These are phyloP conservation scores for Chorisops tibialis DNA, from an alignment of 2,888 invertebrate genomes.

Conservation along the genomic window DNA sequence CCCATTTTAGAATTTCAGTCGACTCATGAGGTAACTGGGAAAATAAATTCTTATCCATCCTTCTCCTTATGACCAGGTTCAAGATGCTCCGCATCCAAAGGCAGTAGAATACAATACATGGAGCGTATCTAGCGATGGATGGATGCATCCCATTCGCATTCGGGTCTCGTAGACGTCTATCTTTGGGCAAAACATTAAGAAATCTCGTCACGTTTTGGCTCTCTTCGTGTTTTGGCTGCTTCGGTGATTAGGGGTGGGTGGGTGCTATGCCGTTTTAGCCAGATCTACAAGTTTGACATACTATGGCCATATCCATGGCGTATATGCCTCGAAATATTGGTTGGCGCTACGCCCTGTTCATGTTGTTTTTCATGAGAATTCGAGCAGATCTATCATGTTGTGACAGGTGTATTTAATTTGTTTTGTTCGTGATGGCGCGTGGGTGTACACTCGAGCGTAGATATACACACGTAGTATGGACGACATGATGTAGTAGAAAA, in stretches of 20 bases:
- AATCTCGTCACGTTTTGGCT: conserved; percentile 31
- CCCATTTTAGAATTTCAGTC: too few relatives aligned
- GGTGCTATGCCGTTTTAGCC: background rate
- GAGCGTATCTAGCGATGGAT: background rate
- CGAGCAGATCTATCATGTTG: conserved; percentile 30
- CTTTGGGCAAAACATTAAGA: conserved; percentile 7
- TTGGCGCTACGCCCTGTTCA: conserved; percentile 4
- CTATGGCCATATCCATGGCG: background rate
- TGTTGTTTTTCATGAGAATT: conserved; percentile 16
- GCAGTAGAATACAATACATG: too few relatives aligned
- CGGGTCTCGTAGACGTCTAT: conserved; percentile 24
- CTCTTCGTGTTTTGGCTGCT: conserved; percentile 10
- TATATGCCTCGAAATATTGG: background rate
- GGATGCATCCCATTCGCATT: conserved; percentile 27
- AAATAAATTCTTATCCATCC: too few relatives aligned
- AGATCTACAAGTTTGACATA: background rate
- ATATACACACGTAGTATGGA: background rate
- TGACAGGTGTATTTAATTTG: conserved; percentile 35
- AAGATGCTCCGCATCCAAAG: too few relatives aligned
- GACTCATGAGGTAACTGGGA: too few relatives aligned
- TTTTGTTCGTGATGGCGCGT: conserved; percentile 33
- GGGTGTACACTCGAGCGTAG: conserved; percentile 15
- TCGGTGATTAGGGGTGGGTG: background rate
- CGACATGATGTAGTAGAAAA: background rate
- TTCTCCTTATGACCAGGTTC: too few relatives aligned